A percentile compares a stretch with the other conserved stretches of the same genome.
Evolutionary conservation across 2,888 invertebrate species (phyloP).

Genomic region (Ornithoptera priamus): DNA sequence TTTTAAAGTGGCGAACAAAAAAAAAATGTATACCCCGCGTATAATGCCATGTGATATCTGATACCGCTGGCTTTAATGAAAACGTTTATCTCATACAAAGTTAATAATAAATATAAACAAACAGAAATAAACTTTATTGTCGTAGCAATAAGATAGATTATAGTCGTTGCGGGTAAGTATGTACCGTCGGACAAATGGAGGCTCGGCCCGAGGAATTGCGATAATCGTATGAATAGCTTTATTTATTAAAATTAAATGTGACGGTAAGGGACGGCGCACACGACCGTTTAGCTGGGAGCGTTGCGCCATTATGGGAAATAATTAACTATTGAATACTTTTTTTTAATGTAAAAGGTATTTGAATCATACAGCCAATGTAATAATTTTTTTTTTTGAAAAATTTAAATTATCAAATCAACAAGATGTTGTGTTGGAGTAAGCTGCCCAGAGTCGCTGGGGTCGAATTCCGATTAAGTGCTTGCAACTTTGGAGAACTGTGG

Average conservation of each 20-base stretch:
- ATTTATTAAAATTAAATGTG: slow-evolving; percentile 58
- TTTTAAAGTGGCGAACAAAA: slow-evolving; percentile 30
- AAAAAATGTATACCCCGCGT: slow-evolving; percentile 23
- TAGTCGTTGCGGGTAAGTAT: slow-evolving; percentile 27
- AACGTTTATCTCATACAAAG: slow-evolving; percentile 29
- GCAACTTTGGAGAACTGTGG: too few species aligned
- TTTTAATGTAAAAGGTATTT: too few species aligned
- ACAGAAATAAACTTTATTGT: slow-evolving; percentile 6
- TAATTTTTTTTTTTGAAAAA: too few species aligned
- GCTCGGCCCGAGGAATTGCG: slow-evolving; percentile 45
- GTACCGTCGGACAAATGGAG: slow-evolving; percentile 40
- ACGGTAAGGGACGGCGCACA: slow-evolving; percentile 41
- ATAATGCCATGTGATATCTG: slow-evolving; percentile 32
- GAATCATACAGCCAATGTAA: too few species aligned
- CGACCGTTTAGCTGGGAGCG: slow-evolving; percentile 29
- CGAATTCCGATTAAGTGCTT: too few species aligned
- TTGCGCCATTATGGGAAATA: too few species aligned
- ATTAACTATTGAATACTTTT: too few species aligned
- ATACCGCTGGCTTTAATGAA: slow-evolving; percentile 35
- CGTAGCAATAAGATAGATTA: too few species aligned
- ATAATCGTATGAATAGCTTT: slow-evolving; percentile 56
- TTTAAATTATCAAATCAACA: too few species aligned
- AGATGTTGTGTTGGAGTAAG: too few species aligned
- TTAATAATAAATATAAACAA: slow-evolving; percentile 9
- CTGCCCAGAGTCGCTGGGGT: too few species aligned